Evolutionary conservation across 2,888 invertebrate species (phyloP).

Genomic region (Protodeltote pygarga): DNA sequence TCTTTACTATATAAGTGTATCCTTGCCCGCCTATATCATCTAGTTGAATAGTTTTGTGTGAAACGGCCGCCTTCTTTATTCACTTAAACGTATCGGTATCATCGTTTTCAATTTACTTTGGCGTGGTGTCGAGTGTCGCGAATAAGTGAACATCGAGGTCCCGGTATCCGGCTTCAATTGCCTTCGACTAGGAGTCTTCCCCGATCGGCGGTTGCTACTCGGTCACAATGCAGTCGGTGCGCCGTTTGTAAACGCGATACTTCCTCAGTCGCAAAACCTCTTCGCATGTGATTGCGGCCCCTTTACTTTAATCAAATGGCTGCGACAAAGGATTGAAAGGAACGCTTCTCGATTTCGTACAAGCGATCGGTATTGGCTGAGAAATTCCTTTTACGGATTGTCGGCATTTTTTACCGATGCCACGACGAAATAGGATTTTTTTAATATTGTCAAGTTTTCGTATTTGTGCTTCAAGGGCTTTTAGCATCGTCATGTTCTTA

Average conservation of each 20-base stretch:
- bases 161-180: slow-evolving; percentile 74
- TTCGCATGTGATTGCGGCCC: slow-evolving; percentile 82
- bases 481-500: slow-evolving; percentile 23
- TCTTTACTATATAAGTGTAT: slow-evolving; percentile 34
- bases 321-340: slow-evolving; percentile 85
- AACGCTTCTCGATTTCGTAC: slow-evolving; percentile 80
- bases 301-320: slow-evolving; percentile 85
- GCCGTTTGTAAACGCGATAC: slow-evolving; percentile 85
- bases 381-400: slow-evolving; percentile 73
- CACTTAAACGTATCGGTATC: slow-evolving; percentile 64
- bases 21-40: slow-evolving; percentile 53
- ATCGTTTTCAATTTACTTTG: slow-evolving; percentile 65
- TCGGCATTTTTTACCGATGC: slow-evolving; percentile 72
- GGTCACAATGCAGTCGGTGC: slow-evolving; percentile 81
- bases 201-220: slow-evolving; percentile 38
- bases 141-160: slow-evolving; percentile 67
- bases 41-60: slow-evolving; percentile 36
- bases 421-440: slow-evolving; percentile 57
- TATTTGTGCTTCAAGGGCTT: slow-evolving; percentile 43
- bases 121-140: slow-evolving; percentile 67
- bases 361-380: slow-evolving; percentile 80
- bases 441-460: slow-evolving; percentile 49
- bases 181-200: slow-evolving; percentile 68
- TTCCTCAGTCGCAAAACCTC: slow-evolving; percentile 79
- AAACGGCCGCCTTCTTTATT: slow-evolving; percentile 58